These are phyloP conservation scores for Chionis minor DNA, from an alignment of 2,113 vertebrate species.

Conservation along the genomic window DNA sequence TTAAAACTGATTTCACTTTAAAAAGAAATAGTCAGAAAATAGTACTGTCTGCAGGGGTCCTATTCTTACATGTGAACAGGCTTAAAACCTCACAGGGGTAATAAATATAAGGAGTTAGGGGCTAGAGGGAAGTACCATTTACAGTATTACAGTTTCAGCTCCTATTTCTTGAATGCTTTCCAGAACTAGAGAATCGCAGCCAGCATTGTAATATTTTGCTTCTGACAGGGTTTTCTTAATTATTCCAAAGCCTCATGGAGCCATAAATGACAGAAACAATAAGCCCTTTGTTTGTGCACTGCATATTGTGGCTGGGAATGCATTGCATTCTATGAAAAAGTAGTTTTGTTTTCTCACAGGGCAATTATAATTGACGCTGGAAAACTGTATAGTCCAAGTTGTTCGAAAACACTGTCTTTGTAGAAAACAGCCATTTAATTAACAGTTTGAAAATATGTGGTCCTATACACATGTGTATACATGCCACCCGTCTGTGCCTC, in stretches of 20 bases:
- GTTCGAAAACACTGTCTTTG: background rate
- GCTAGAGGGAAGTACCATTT: background rate
- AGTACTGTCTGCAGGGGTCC: background rate
- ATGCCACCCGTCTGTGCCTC: background rate
- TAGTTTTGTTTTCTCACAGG: constrained; percentile 17
- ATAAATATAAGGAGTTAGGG: background rate
- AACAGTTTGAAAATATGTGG: background rate
- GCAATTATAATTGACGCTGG: background rate
- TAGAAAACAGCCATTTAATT: background rate
- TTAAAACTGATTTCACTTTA: background rate
- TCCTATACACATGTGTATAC: background rate
- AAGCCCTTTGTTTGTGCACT: constrained; percentile 41
- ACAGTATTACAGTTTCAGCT: background rate
- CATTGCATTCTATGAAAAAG: constrained; percentile 1
- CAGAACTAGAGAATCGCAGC: background rate
- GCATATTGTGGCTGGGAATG: background rate
- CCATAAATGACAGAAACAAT: constrained; percentile 47
- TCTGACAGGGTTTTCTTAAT: constrained; percentile 38
- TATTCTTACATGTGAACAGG: background rate
- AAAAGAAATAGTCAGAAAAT: background rate
- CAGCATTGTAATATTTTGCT: constrained; percentile 36
- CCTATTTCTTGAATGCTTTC: background rate
- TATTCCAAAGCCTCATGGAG: constrained; percentile 21
- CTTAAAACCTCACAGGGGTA: background rate
- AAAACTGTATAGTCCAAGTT: background rate